These are phyloP conservation scores for Amphilophus citrinellus DNA, from an alignment of 2,113 vertebrate genomes.

Conservation along the genomic window DNA sequence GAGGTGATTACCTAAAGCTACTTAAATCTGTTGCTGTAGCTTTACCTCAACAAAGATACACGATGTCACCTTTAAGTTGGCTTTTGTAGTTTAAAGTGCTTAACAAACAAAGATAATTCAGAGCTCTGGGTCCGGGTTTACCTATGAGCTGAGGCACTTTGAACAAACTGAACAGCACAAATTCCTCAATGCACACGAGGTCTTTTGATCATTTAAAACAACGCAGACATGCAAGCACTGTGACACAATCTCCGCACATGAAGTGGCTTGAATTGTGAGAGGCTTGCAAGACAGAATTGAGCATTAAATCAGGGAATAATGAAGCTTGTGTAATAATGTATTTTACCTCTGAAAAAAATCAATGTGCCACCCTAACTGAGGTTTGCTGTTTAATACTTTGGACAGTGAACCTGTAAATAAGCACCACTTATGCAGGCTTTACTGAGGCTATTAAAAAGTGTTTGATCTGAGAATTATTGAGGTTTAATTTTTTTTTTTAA, in stretches of 20 bases:
- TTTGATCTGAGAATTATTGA: background rate
- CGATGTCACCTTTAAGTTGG: background rate
- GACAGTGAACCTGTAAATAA: background rate
- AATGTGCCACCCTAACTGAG: background rate
- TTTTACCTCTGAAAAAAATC: background rate
- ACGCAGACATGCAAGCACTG: background rate
- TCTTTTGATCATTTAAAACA: constrained; percentile 7
- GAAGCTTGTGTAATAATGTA: background rate
- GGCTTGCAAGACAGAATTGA: background rate
- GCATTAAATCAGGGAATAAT: background rate
- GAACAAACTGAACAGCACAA: background rate
- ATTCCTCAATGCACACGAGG: background rate
- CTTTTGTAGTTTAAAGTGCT: background rate
- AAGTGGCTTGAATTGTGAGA: constrained; percentile 7
- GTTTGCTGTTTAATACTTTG: background rate
- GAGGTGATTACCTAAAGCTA: background rate
- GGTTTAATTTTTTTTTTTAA: background rate
- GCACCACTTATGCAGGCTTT: background rate
- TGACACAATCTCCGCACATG: background rate
- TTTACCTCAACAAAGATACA: background rate
- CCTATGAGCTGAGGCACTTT: background rate
- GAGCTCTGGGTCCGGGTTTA: background rate
- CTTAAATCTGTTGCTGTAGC: background rate
- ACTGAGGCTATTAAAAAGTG: background rate
- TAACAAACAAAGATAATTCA: background rate